A percentile compares a stretch with the other conserved stretches of the same genome.
Evolutionary conservation across 2,797 vertebrate species (phyloP).

Genomic region (Gallinago nigripennis): DNA sequence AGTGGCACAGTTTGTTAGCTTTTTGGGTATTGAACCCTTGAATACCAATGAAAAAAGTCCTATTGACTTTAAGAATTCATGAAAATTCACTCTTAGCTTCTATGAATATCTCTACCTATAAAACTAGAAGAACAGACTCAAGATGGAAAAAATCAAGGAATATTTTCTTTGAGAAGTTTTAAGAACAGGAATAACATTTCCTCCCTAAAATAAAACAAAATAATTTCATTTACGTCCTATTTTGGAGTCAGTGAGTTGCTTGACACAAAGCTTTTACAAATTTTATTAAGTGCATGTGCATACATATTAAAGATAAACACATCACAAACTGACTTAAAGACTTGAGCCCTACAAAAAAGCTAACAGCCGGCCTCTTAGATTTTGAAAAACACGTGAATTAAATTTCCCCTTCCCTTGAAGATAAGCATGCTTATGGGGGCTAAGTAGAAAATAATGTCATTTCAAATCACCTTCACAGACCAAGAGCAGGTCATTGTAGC

Average conservation of each 20-base stretch:
- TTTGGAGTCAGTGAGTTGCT: neutral
- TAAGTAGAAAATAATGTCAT: neutral
- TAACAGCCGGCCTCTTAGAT: neutral
- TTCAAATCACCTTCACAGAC: conserved; percentile 81
- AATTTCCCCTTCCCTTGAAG: neutral
- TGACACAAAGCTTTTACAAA: neutral
- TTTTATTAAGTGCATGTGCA: neutral
- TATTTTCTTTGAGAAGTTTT: neutral
- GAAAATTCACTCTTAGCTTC: neutral
- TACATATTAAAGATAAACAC: neutral
- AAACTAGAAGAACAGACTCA: neutral
- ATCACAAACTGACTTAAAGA: neutral
- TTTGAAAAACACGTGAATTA: neutral
- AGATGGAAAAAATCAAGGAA: neutral
- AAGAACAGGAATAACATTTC: neutral
- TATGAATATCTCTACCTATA: neutral
- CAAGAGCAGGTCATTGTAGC: conserved; percentile 82
- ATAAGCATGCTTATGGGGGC: neutral
- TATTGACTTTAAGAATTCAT: neutral
- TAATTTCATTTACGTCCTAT: neutral
- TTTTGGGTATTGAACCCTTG: neutral
- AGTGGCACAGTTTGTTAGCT: neutral
- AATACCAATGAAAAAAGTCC: neutral
- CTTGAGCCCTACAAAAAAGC: neutral
- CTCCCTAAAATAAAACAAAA: neutral